A percentile compares a stretch with the other conserved stretches of the same genome.
Conservation (phyloP, 1,140 invertebrate species). For the Bombyx mori region DNA sequence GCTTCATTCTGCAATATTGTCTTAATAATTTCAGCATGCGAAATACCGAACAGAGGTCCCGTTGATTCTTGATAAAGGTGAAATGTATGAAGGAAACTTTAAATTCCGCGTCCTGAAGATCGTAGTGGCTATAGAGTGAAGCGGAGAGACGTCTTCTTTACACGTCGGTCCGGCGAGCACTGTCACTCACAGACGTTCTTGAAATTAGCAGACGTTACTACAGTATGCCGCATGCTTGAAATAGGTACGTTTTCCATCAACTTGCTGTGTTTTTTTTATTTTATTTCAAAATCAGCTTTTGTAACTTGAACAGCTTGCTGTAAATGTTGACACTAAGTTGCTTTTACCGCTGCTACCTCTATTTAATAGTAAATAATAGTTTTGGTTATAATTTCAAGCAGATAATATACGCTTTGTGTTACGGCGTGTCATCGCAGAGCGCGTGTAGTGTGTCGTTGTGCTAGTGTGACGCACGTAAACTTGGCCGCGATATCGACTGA, state of each 20-base stretch:
- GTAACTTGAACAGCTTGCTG: too few species aligned
- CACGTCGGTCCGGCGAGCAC: constrained; percentile 46
- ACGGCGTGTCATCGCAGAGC: too few species aligned
- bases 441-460: too few species aligned
- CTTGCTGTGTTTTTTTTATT: neutral
- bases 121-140: constrained; percentile 27
- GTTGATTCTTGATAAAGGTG: neutral
- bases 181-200: constrained; percentile 7
- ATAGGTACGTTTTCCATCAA: constrained; percentile 13
- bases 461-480: constrained; percentile 14
- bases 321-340: too few species aligned
- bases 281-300: too few species aligned
- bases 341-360: too few species aligned
- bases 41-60: too few species aligned
- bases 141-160: constrained; percentile 33
- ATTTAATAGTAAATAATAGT: too few species aligned
- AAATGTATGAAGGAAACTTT: neutral
- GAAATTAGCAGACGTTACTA: too few species aligned
- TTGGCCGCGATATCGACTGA: constrained; percentile 14
- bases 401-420: too few species aligned
- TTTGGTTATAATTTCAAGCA: too few species aligned
- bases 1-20: constrained; percentile 53
- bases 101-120: constrained; percentile 25
- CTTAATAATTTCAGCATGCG: constrained; percentile 48
- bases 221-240: constrained; percentile 5